These are phyloP conservation scores for Morpho deidamia DNA, from an alignment of 2,888 invertebrate genomes.

Conservation along the genomic window DNA sequence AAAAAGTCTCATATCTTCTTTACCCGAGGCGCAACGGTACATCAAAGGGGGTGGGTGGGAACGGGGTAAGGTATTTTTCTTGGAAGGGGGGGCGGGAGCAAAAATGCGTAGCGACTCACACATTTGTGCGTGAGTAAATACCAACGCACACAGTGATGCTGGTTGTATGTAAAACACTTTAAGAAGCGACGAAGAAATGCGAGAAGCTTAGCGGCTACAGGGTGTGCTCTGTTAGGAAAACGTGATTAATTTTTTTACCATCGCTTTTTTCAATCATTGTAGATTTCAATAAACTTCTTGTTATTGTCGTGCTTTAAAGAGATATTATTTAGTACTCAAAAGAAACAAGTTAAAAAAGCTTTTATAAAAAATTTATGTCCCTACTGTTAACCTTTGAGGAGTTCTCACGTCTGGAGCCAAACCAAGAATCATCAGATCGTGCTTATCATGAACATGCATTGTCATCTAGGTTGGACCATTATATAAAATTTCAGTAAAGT, in stretches of 20 bases:
- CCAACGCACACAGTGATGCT: conserved; percentile 59
- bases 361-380: too few species aligned
- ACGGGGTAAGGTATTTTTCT: conserved; percentile 55
- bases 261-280: too few species aligned
- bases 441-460: too few species aligned
- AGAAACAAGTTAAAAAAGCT: too few species aligned
- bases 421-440: too few species aligned
- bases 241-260: conserved; percentile 7
- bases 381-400: too few species aligned
- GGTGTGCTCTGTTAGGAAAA: conserved; percentile 35
- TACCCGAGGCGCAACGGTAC: conserved; percentile 70
- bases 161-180: conserved; percentile 77
- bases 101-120: conserved; percentile 76
- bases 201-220: conserved; percentile 71
- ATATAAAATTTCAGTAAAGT: too few species aligned
- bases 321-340: too few species aligned
- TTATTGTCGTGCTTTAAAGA: too few species aligned
- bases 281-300: too few species aligned
- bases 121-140: conserved; percentile 72
- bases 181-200: conserved; percentile 78
- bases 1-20: conserved; percentile 78
- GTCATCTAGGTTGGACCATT: too few species aligned
- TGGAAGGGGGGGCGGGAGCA: conserved; percentile 44
- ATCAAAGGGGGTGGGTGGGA: conserved; percentile 63
- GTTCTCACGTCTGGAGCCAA: too few species aligned